Evolutionary conservation across 2,797 vertebrate species (phyloP).

Genomic region (Orestias chungarensis): DNA sequence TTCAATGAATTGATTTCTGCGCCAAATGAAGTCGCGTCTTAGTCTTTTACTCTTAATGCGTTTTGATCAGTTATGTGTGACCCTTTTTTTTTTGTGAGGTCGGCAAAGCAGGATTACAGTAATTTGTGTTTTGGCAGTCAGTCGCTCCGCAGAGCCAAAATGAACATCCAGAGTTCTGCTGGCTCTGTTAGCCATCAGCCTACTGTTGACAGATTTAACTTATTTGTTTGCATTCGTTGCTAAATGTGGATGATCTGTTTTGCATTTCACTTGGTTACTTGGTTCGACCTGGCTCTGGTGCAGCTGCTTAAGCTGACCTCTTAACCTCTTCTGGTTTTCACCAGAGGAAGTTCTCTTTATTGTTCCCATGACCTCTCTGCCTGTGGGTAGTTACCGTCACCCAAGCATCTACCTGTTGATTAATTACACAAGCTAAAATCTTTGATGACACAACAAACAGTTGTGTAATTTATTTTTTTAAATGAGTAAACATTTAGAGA

Average conservation of each 20-base stretch:
- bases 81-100: constrained; percentile 4
- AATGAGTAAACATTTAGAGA: background rate
- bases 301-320: constrained; percentile 48
- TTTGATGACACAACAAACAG: background rate
- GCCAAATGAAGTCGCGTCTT: no score
- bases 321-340: constrained; percentile 41
- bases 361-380: constrained; percentile 48
- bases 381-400: constrained; percentile 27
- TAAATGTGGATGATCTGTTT: constrained; percentile 2
- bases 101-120: constrained; percentile 55
- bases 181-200: constrained; percentile 50
- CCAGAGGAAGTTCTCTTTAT: constrained; percentile 51
- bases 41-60: background rate
- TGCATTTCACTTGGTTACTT: constrained; percentile 17
- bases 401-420: constrained; percentile 5
- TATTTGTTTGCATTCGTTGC: constrained; percentile 16
- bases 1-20: background rate
- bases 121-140: constrained; percentile 49
- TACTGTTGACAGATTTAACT: constrained; percentile 8
- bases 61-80: constrained; percentile 18
- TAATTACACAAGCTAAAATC: constrained; percentile 14
- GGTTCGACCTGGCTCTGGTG: constrained; percentile 15
- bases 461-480: background rate
- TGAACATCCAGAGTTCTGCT: constrained; percentile 55
- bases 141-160: constrained; percentile 53